Percentiles rank a stretch among this genome's conserved stretches.
phyloP scores from a whole-genome alignment of 2,113 vertebrate genomes.

The Mionectes macconnelli region DNA sequence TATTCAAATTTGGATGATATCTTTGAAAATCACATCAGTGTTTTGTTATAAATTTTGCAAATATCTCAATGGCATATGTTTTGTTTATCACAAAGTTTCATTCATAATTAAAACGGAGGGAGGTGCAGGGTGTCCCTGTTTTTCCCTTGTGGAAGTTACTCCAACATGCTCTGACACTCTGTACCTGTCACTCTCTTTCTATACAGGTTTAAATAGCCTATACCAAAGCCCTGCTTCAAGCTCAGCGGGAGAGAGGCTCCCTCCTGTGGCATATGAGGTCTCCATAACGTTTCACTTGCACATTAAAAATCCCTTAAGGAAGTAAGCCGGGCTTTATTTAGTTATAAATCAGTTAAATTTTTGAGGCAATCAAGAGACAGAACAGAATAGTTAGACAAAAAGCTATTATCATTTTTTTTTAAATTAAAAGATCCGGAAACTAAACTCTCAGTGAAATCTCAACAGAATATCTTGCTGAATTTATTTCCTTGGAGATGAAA shows the following conservation, averaged over 20 bases:
- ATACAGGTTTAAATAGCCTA: neutral
- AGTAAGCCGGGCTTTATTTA: neutral
- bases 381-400: neutral
- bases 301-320: neutral
- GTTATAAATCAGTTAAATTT: neutral
- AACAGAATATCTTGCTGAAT: neutral
- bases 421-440: neutral
- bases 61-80: neutral
- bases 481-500: neutral
- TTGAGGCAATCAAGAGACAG: neutral
- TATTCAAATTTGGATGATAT: neutral
- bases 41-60: neutral
- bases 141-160: neutral
- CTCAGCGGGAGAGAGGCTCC: slow-evolving; percentile 45
- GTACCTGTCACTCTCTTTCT: neutral
- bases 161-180: neutral
- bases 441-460: neutral
- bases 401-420: neutral
- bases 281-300: neutral
- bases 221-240: neutral
- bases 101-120: neutral
- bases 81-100: neutral
- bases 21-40: neutral
- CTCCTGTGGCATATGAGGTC: slow-evolving; percentile 37
- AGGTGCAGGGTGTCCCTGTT: accelerated